Conservation (phyloP, 2,797 vertebrate species). For the Cryptoprocta ferox region DNA sequence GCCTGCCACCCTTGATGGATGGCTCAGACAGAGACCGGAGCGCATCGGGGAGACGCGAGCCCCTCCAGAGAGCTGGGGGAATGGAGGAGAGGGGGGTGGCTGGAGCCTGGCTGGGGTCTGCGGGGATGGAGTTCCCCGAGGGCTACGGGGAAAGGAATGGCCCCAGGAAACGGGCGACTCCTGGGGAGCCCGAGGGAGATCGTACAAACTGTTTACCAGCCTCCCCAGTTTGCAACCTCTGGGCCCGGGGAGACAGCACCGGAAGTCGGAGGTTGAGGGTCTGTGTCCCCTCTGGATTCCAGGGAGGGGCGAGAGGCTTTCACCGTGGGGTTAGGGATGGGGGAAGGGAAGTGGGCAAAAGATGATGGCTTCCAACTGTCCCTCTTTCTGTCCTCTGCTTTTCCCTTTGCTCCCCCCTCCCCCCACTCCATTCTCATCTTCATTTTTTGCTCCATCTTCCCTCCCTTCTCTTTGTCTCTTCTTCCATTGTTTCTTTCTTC, state of each 20-base stretch:
- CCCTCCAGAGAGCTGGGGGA: slow-evolving; percentile 52
- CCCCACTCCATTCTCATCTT: neutral
- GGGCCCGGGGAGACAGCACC: neutral
- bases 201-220: neutral
- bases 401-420: neutral
- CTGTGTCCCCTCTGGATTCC: neutral
- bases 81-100: neutral
- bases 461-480: slow-evolving; percentile 61
- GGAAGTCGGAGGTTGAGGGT: neutral
- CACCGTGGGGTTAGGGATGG: neutral
- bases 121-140: slow-evolving; percentile 12
- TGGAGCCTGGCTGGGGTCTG: slow-evolving; percentile 50
- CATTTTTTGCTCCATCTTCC: neutral
- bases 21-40: slow-evolving; percentile 90
- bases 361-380: neutral
- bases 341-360: neutral
- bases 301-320: neutral
- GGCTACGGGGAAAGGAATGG: neutral
- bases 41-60: slow-evolving; percentile 83
- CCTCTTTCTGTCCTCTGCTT: neutral
- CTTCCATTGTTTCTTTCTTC: slow-evolving; percentile 49
- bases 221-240: neutral
- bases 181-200: neutral
- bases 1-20: slow-evolving; percentile 95
- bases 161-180: neutral